phyloP scores from a whole-genome alignment of 2,888 invertebrate species.

The Andrena bucephala region DNA sequence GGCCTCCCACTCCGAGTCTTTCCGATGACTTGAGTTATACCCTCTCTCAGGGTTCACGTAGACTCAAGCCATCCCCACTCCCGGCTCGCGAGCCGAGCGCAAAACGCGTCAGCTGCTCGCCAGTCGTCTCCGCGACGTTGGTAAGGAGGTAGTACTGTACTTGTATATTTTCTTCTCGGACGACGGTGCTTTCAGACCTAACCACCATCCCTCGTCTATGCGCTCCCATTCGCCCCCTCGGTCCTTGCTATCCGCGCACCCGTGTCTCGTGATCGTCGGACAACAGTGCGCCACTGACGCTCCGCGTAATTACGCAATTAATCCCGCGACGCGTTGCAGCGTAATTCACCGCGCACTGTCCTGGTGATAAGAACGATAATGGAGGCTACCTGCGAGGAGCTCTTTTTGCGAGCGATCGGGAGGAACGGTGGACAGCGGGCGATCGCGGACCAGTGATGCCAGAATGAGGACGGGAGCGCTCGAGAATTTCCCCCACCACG shows the following conservation, averaged over 20 bases:
- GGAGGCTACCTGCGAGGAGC: slow-evolving; percentile 29
- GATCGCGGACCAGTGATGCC: background rate
- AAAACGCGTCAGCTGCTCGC: slow-evolving; percentile 79
- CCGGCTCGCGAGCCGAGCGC: slow-evolving; percentile 54
- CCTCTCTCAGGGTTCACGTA: slow-evolving; percentile 6
- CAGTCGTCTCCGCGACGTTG: slow-evolving; percentile 76
- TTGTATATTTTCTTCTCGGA: slow-evolving; percentile 33
- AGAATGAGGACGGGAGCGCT: too few species aligned
- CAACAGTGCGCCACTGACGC: background rate
- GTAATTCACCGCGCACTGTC: slow-evolving; percentile 19
- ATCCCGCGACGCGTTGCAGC: slow-evolving; percentile 19
- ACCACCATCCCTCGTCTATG: background rate
- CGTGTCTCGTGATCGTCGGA: background rate
- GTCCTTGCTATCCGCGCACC: background rate
- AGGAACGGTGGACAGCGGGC: slow-evolving; percentile 8
- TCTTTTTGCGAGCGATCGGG: slow-evolving; percentile 1
- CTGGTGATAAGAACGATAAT: slow-evolving; percentile 42
- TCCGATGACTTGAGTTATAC: slow-evolving; percentile 5
- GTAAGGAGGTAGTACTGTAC: slow-evolving; percentile 44
- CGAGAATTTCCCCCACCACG: too few species aligned
- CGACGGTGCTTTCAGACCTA: slow-evolving; percentile 11
- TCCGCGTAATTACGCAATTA: slow-evolving; percentile 54
- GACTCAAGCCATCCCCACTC: slow-evolving; percentile 45
- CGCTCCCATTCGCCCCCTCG: background rate
- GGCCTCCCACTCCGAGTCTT: slow-evolving; percentile 3